Percentiles rank a stretch among this genome's conserved stretches.
phyloP scores from a whole-genome alignment of 2,113 vertebrate genomes.

The Pagrus major region DNA sequence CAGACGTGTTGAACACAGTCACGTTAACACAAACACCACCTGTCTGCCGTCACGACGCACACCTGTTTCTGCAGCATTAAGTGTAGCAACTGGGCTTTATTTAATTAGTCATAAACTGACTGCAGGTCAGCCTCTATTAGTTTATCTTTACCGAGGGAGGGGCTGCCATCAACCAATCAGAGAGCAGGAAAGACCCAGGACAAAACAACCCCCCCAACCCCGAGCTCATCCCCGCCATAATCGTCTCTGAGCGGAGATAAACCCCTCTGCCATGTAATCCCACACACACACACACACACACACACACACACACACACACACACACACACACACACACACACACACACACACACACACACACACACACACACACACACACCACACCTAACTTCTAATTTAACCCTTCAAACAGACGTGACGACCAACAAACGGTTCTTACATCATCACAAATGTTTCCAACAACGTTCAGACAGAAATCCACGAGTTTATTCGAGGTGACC shows the following conservation, averaged over 20 bases:
- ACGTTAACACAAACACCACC: no score
- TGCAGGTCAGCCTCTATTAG: neutral
- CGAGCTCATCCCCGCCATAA: conserved; percentile 30
- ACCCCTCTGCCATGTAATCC: conserved; percentile 13
- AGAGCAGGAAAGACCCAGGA: neutral
- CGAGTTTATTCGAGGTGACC: no score
- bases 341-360: no score
- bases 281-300: conserved; percentile 4
- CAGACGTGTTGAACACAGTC: no score
- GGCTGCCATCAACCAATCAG: conserved; percentile 16
- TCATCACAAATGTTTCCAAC: no score
- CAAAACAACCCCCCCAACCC: neutral
- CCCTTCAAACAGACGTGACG: no score
- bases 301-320: conserved; percentile 24
- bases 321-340: neutral
- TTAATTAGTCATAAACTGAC: neutral
- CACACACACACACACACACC: no score
- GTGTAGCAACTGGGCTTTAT: neutral
- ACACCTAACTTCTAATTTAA: no score
- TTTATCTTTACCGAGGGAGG: neutral
- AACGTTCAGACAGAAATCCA: no score
- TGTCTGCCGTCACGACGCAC: no score
- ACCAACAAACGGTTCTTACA: no score
- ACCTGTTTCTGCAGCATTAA: neutral
- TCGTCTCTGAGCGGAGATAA: conserved; percentile 28